phyloP scores from a whole-genome alignment of 2,888 invertebrate species.

The Pandemis heparana region DNA sequence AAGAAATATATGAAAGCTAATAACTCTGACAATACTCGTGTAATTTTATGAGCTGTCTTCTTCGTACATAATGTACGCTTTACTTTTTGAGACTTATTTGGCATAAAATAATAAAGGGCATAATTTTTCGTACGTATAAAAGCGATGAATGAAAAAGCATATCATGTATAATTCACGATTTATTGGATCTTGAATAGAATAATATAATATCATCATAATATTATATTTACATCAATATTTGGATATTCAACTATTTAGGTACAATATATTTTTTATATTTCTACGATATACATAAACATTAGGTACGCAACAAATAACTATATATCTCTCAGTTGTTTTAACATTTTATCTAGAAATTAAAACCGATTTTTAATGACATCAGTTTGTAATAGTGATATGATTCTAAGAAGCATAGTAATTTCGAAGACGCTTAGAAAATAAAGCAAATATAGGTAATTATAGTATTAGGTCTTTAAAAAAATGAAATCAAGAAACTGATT shows the following conservation, averaged over 20 bases:
- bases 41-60: too few species aligned
- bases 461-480: neutral
- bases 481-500: constrained; percentile 2
- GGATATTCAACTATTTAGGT: constrained; percentile 59
- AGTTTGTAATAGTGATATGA: constrained; percentile 28
- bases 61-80: too few species aligned
- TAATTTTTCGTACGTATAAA: constrained; percentile 1
- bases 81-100: too few species aligned
- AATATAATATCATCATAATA: constrained; percentile 73
- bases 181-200: constrained; percentile 79
- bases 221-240: constrained; percentile 78
- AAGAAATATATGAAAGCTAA: too few species aligned
- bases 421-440: constrained; percentile 2
- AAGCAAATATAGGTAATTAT: neutral
- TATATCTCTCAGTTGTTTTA: constrained; percentile 51
- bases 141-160: constrained; percentile 43
- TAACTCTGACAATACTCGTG: too few species aligned
- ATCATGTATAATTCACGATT: constrained; percentile 61
- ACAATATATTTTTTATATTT: constrained; percentile 64
- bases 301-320: constrained; percentile 70
- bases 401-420: constrained; percentile 38
- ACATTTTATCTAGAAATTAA: constrained; percentile 48
- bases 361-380: constrained; percentile 44
- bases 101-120: neutral
- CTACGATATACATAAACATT: constrained; percentile 66